Evolutionary conservation across 2,797 vertebrate species (phyloP).

Genomic region (Calcarius lapponicus): DNA sequence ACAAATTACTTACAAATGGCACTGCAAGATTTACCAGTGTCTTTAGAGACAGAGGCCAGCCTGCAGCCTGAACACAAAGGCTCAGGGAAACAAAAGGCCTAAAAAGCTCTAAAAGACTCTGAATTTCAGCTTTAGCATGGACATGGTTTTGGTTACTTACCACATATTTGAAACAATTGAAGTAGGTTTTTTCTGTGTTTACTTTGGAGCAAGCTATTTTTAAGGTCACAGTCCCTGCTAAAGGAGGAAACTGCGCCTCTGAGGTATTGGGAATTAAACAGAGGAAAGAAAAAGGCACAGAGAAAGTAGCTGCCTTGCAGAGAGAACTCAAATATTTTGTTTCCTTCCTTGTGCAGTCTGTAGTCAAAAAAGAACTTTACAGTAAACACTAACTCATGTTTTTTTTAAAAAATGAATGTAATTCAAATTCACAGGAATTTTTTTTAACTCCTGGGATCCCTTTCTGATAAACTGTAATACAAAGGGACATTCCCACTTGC

Average conservation of each 20-base stretch:
- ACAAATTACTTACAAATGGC: background rate
- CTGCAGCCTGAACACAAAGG: rapidly evolving
- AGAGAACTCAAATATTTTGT: background rate
- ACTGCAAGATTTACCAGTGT: background rate
- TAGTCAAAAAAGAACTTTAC: slow-evolving; percentile 10
- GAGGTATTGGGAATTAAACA: slow-evolving; percentile 44
- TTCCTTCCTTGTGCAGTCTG: slow-evolving; percentile 28
- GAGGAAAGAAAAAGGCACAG: slow-evolving; percentile 44
- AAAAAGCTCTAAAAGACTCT: background rate
- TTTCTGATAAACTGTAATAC: background rate
- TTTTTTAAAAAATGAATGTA: rapidly evolving
- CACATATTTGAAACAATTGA: slow-evolving; percentile 37
- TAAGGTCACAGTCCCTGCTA: slow-evolving; percentile 48
- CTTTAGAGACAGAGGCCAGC: background rate
- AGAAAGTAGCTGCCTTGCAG: slow-evolving; percentile 39
- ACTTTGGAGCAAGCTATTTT: slow-evolving; percentile 55
- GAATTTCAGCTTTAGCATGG: slow-evolving; percentile 8
- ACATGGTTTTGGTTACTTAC: slow-evolving; percentile 1
- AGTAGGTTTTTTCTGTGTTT: slow-evolving; percentile 12
- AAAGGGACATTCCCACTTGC: background rate
- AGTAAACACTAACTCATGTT: background rate
- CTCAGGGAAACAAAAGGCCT: background rate
- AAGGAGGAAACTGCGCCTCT: slow-evolving; percentile 57
- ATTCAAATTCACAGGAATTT: background rate
- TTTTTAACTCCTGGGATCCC: background rate